Conservation (phyloP, 2,797 vertebrate species). For the Thamnophis elegans region DNA sequence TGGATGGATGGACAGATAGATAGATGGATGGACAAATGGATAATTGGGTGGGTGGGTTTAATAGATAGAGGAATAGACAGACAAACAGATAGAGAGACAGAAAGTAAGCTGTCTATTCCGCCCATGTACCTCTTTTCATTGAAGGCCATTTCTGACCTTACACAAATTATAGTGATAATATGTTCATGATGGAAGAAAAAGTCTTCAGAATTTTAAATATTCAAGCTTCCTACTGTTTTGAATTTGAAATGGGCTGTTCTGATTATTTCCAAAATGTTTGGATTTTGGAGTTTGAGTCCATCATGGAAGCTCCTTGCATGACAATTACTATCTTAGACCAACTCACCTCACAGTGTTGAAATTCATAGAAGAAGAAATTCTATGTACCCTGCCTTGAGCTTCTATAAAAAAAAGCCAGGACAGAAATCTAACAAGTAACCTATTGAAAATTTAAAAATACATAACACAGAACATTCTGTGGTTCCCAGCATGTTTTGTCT, state of each 20-base stretch:
- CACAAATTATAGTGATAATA: neutral
- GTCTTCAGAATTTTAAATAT: neutral
- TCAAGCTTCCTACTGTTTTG: neutral
- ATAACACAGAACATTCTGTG: neutral
- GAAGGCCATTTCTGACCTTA: neutral
- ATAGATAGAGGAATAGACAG: neutral
- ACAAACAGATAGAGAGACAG: neutral
- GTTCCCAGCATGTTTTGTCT: slow-evolving; percentile 34
- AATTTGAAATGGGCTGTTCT: neutral
- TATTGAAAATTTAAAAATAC: neutral
- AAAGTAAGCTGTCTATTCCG: neutral
- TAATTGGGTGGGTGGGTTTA: neutral
- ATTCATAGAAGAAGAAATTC: neutral
- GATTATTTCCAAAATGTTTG: neutral
- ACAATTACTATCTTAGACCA: neutral
- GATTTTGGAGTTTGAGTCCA: neutral
- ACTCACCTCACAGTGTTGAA: neutral
- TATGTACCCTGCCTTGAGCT: neutral
- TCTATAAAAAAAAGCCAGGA: neutral
- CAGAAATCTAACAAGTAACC: neutral
- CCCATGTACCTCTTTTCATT: neutral
- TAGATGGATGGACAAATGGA: neutral
- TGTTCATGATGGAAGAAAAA: neutral
- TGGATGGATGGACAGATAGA: neutral
- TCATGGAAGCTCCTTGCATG: neutral